Evolutionary conservation across 1,140 invertebrate genomes (phyloP).

Genomic region (Maconellicoccus hirsutus): DNA sequence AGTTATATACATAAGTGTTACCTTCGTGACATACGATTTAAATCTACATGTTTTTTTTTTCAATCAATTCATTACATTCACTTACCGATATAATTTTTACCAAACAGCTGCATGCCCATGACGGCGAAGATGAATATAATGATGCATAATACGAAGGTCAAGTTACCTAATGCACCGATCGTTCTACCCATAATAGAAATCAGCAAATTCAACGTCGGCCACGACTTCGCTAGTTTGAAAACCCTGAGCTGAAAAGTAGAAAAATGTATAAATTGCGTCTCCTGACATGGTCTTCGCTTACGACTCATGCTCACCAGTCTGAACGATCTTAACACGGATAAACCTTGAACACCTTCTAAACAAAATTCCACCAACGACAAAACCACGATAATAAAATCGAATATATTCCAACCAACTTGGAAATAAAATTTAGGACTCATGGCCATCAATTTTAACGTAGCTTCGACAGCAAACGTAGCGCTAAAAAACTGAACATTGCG

Average conservation of each 20-base stretch:
- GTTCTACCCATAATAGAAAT: slow-evolving; percentile 98
- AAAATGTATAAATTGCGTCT: slow-evolving; percentile 28
- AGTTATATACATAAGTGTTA: too few relatives aligned
- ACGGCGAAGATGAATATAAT: slow-evolving; percentile 99
- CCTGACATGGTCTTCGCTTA: not conserved
- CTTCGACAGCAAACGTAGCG: slow-evolving; percentile 93
- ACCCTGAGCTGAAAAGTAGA: slow-evolving; percentile 91
- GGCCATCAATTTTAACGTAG: slow-evolving; percentile 86
- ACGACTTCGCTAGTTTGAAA: slow-evolving; percentile 98
- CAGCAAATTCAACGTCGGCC: slow-evolving; percentile 94
- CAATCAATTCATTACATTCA: too few relatives aligned
- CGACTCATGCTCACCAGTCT: slow-evolving; percentile 71
- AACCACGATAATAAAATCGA: slow-evolving; percentile 96
- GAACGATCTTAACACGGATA: slow-evolving; percentile 94
- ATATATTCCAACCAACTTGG: slow-evolving; percentile 98
- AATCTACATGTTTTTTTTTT: too few relatives aligned
- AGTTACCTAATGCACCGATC: slow-evolving; percentile 92
- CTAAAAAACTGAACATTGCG: slow-evolving; percentile 81
- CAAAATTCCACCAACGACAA: slow-evolving; percentile 87
- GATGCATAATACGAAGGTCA: slow-evolving; percentile 93
- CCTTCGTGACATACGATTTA: too few relatives aligned
- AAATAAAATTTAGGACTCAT: slow-evolving; percentile 97
- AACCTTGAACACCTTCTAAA: slow-evolving; percentile 82
- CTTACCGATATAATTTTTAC: slow-evolving; percentile 75
- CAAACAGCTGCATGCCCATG: slow-evolving; percentile 97